Conservation (phyloP, 2,888 invertebrate species). For the Ctenicera cuprea region DNA sequence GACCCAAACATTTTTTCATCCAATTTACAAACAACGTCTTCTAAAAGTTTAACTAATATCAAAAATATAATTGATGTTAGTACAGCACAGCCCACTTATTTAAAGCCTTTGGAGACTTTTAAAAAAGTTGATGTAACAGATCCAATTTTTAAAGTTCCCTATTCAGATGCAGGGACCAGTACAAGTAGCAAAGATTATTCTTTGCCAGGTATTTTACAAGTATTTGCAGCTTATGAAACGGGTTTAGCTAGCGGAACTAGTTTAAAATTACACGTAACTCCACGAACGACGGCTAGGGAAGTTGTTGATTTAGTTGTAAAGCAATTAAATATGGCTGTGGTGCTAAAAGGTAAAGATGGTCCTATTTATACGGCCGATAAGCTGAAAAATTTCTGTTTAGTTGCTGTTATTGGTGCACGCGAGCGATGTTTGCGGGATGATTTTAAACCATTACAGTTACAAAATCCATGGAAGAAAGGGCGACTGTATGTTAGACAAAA, state of each 20-base stretch:
- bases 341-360: conserved; percentile 88
- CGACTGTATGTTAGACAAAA: conserved; percentile 94
- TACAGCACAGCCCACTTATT: conserved; percentile 59
- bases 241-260: conserved; percentile 95
- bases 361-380: conserved; percentile 91
- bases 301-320: conserved; percentile 97
- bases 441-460: conserved; percentile 93
- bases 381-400: conserved; percentile 92
- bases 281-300: conserved; percentile 94
- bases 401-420: conserved; percentile 95
- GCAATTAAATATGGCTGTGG: conserved; percentile 95
- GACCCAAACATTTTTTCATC: conserved; percentile 61
- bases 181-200: conserved; percentile 64
- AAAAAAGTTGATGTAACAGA: conserved; percentile 61
- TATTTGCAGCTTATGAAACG: conserved; percentile 97
- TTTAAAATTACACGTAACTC: conserved; percentile 94
- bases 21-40: conserved; percentile 68
- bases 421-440: conserved; percentile 96
- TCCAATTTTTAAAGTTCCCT: conserved; percentile 65
- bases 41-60: conserved; percentile 71
- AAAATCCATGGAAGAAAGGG: conserved; percentile 97
- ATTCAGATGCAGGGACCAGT: conserved; percentile 56
- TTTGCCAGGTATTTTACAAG: conserved; percentile 76
- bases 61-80: conserved; percentile 61
- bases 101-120: conserved; percentile 62